phyloP scores from a whole-genome alignment of 2,888 invertebrate genomes.

The Euplagia quadripunctaria region DNA sequence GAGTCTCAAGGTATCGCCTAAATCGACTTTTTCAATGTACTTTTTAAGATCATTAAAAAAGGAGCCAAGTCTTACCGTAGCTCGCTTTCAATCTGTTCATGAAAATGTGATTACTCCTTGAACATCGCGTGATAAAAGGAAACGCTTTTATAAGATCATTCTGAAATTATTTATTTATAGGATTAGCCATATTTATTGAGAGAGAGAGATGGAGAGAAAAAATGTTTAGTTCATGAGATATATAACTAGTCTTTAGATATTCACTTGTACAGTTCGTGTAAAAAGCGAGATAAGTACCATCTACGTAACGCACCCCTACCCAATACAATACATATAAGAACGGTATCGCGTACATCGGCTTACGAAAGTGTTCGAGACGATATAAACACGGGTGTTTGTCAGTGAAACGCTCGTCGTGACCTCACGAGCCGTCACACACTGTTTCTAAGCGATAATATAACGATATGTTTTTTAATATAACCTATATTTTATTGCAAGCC shows the following conservation, averaged over 20 bases:
- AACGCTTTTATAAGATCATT: too few relatives aligned
- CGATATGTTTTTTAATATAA: conserved; percentile 56
- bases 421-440: conserved; percentile 67
- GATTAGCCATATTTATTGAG: too few relatives aligned
- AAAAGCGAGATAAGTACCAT: not conserved
- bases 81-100: too few relatives aligned
- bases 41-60: too few relatives aligned
- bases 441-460: conserved; percentile 54
- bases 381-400: conserved; percentile 32
- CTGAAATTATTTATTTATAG: too few relatives aligned
- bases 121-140: too few relatives aligned
- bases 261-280: not conserved
- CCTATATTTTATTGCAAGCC: conserved; percentile 21
- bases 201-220: too few relatives aligned
- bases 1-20: too few relatives aligned
- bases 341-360: conserved; percentile 16
- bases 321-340: conserved; percentile 5
- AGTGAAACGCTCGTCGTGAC: conserved; percentile 50
- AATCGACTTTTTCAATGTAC: too few relatives aligned
- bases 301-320: not conserved
- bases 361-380: conserved; percentile 31
- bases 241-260: not conserved
- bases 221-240: too few relatives aligned
- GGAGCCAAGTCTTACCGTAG: too few relatives aligned
- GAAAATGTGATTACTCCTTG: too few relatives aligned